Percentiles rank a stretch among this genome's conserved stretches.
Evolutionary conservation across 2,888 invertebrate species (phyloP).

Genomic region (Trachelus iudaicus): DNA sequence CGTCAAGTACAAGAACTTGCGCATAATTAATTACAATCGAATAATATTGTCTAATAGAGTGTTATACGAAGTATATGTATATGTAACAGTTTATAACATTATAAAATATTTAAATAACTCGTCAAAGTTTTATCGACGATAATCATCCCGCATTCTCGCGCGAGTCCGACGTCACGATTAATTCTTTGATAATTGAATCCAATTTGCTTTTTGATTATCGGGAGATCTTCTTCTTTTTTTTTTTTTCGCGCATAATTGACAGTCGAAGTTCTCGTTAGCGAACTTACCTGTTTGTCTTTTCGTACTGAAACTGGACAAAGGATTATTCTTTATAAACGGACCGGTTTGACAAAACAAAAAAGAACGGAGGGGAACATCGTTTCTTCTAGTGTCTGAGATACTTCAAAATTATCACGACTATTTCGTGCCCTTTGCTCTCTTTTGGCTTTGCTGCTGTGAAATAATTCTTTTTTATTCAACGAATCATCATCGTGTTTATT

Average conservation of each 20-base stretch:
- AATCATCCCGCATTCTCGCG: background rate
- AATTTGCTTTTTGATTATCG: background rate
- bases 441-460: background rate
- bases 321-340: background rate
- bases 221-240: too few relatives aligned
- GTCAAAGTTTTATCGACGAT: background rate
- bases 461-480: background rate
- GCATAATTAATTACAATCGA: background rate
- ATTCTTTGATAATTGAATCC: background rate
- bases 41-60: slow-evolving; percentile 3
- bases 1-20: background rate
- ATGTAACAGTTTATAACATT: slow-evolving; percentile 8
- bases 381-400: background rate
- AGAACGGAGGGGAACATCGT: too few relatives aligned
- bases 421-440: background rate
- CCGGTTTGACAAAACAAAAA: background rate
- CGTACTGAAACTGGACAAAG: background rate
- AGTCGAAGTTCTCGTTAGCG: background rate
- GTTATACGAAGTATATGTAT: slow-evolving; percentile 4
- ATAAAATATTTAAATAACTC: slow-evolving; percentile 3
- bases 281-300: background rate
- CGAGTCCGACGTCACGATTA: background rate
- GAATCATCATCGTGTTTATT: background rate
- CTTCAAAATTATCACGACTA: background rate
- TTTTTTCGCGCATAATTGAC: background rate